A percentile compares a stretch with the other conserved stretches of the same genome.
Evolutionary conservation across 1,140 invertebrate genomes (phyloP).

Genomic region (Calliopsis andreniformis): DNA sequence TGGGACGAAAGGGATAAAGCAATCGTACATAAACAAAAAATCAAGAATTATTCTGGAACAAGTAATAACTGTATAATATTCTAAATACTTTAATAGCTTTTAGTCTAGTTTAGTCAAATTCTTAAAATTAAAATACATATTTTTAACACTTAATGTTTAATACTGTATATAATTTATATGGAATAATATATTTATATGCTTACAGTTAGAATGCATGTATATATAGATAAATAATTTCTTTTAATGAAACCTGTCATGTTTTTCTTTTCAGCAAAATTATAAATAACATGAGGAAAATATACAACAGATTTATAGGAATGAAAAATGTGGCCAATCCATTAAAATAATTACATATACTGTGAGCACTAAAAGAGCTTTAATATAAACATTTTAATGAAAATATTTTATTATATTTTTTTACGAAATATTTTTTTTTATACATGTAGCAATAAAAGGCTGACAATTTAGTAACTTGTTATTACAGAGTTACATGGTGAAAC

Average conservation of each 20-base stretch:
- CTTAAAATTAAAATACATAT: background rate
- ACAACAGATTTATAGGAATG: conserved; percentile 8
- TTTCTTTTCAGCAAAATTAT: conserved; percentile 56
- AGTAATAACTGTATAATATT: conserved; percentile 64
- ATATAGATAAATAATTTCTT: background rate
- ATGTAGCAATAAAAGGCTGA: background rate
- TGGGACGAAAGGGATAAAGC: conserved; percentile 84
- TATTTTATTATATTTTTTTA: background rate
- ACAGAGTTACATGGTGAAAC: no score
- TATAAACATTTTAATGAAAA: conserved; percentile 6
- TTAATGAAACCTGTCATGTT: conserved; percentile 21
- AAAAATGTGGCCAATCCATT: conserved; percentile 28
- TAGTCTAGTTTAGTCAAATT: background rate
- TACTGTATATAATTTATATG: background rate
- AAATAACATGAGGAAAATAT: conserved; percentile 3
- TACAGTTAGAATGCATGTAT: background rate
- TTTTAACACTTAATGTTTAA: no score
- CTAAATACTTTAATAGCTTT: conserved; percentile 45
- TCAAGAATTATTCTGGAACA: conserved; percentile 12
- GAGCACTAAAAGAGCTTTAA: background rate
- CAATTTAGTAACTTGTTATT: background rate
- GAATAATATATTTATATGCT: conserved; percentile 1
- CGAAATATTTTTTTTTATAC: conserved; percentile 2
- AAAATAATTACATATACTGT: background rate
- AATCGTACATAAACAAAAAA: conserved; percentile 49